Evolutionary conservation across 92 coral and sea anemone genomes (phyloP).

Genomic region (Epizoanthus ramosus): DNA sequence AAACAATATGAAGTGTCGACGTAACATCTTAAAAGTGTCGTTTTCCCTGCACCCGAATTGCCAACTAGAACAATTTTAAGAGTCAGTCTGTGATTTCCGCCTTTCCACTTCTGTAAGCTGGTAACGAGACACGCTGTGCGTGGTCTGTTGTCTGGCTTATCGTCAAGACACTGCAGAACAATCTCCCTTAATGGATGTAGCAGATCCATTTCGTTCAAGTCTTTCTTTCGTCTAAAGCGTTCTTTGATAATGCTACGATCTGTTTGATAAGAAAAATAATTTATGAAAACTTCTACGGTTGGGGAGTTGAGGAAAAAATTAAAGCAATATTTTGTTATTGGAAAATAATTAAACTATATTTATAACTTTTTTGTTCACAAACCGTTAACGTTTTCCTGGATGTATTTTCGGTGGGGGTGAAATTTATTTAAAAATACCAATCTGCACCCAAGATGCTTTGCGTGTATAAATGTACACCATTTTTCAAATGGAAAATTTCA

Average conservation of each 20-base stretch:
- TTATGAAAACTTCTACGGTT: background rate
- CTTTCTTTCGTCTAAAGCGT: slow-evolving; percentile 51
- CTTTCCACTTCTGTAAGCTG: slow-evolving; percentile 41
- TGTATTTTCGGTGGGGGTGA: too few species aligned
- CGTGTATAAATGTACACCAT: too few species aligned
- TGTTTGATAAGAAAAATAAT: slow-evolving; percentile 7
- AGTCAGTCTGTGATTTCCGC: slow-evolving; percentile 29
- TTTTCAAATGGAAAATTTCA: too few species aligned
- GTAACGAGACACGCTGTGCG: slow-evolving; percentile 5
- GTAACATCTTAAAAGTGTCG: slow-evolving; percentile 42
- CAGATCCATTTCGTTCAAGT: slow-evolving; percentile 53
- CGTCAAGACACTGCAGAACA: slow-evolving; percentile 65
- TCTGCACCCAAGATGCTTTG: too few species aligned
- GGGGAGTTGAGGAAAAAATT: background rate
- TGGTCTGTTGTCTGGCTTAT: slow-evolving; percentile 49
- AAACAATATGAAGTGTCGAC: slow-evolving; percentile 33
- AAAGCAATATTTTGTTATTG: background rate
- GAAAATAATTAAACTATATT: too few species aligned
- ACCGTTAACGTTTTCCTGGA: too few species aligned
- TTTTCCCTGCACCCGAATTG: slow-evolving; percentile 57
- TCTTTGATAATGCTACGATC: slow-evolving; percentile 46
- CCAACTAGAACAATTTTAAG: slow-evolving; percentile 55
- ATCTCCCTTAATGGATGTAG: slow-evolving; percentile 57
- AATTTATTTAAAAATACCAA: too few species aligned
- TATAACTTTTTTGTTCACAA: too few species aligned